Percentiles rank a stretch among this genome's conserved stretches.
These are phyloP conservation scores for Pelvicachromis taeniatus DNA, from an alignment of 2,113 vertebrate species.

Conservation along the genomic window DNA sequence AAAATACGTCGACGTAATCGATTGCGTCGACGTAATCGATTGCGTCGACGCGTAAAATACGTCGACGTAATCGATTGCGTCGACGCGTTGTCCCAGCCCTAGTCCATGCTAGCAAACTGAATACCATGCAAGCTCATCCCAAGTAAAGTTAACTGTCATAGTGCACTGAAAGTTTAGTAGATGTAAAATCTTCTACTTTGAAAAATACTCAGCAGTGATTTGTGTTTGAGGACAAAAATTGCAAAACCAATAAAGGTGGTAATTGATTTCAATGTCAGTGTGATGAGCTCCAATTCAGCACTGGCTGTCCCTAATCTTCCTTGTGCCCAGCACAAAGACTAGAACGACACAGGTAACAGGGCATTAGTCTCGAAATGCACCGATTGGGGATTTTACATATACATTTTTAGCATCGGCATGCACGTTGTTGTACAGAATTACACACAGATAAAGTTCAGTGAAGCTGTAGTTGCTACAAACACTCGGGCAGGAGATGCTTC, in stretches of 20 bases:
- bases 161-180: background rate
- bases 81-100: no score
- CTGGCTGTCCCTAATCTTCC: background rate
- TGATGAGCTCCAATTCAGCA: background rate
- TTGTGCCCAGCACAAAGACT: slow-evolving; percentile 43
- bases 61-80: no score
- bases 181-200: background rate
- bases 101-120: background rate
- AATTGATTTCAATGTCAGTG: background rate
- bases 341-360: background rate
- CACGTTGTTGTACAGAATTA: background rate
- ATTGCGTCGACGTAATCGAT: no score
- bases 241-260: background rate
- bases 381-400: background rate
- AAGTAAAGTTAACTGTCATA: background rate
- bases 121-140: background rate
- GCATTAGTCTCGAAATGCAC: background rate
- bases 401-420: background rate
- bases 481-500: background rate
- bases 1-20: no score
- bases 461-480: slow-evolving; percentile 7
- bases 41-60: no score
- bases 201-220: background rate
- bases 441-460: background rate
- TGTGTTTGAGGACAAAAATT: background rate